Conservation (phyloP, 1,140 invertebrate genomes). For the Nixonia krombeini region DNA sequence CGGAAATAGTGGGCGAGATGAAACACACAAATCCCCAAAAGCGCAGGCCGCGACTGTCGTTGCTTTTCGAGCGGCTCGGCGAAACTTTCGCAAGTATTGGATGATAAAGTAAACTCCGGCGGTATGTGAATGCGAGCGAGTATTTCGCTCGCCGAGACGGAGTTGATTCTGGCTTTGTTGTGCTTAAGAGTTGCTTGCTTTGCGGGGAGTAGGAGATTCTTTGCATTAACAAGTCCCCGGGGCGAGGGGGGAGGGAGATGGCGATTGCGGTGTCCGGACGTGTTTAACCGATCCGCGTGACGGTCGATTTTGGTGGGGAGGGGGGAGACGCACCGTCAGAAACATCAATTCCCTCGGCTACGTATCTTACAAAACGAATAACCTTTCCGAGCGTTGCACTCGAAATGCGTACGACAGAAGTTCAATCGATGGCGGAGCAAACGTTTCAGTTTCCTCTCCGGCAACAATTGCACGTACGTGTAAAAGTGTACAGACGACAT, state of each 20-base stretch:
- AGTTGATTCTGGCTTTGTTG: constrained; percentile 28
- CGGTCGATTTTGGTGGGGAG: too few species aligned
- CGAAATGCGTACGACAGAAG: constrained; percentile 34
- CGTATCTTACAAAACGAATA: constrained; percentile 24
- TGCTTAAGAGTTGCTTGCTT: constrained; percentile 18
- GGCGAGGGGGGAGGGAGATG: constrained; percentile 3
- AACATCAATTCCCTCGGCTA: constrained; percentile 28
- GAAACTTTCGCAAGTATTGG: too few species aligned
- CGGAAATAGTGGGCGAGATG: too few species aligned
- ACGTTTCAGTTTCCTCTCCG: constrained; percentile 20
- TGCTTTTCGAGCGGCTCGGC: too few species aligned
- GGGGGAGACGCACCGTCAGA: constrained; percentile 14
- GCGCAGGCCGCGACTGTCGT: too few species aligned
- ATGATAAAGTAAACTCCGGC: too few species aligned
- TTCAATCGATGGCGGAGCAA: constrained; percentile 40
- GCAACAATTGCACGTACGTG: constrained; percentile 32
- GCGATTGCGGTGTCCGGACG: constrained; percentile 32
- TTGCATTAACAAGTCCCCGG: constrained; percentile 32
- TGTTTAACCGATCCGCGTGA: constrained; percentile 15
- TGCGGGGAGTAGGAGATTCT: constrained; percentile 3
- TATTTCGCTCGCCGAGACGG: not conserved
- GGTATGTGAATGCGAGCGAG: too few species aligned
- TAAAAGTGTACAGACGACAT: too few species aligned
- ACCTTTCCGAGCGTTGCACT: constrained; percentile 30
- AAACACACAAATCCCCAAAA: too few species aligned